Percentiles rank a stretch among this genome's conserved stretches.
Evolutionary conservation across 1,140 invertebrate species (phyloP).

Genomic region (Cydia amplana): DNA sequence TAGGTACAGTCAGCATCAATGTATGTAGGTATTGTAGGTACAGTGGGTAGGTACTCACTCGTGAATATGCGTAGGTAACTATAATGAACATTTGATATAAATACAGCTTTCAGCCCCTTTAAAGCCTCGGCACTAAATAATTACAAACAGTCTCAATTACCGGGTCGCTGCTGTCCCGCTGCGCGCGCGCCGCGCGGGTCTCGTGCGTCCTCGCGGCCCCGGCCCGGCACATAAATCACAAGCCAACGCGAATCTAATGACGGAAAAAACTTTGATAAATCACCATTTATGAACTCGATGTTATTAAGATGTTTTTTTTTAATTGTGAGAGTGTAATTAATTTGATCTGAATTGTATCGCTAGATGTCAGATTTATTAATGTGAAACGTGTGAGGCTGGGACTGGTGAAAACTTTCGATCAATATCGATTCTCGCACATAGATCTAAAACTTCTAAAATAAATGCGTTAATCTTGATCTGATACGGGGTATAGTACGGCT

Average conservation of each 20-base stretch:
- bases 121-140: not conserved
- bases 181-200: not conserved
- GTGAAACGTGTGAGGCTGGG: not conserved
- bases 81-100: not conserved
- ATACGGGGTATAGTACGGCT: too few relatives aligned
- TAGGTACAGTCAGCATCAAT: too few relatives aligned
- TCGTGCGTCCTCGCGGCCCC: conserved; percentile 1
- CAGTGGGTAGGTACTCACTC: not conserved
- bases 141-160: conserved; percentile 16
- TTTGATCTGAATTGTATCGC: conserved; percentile 24
- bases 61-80: not conserved
- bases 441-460: too few relatives aligned
- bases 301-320: conserved; percentile 25
- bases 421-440: not conserved
- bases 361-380: not conserved
- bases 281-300: conserved; percentile 17
- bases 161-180: not conserved
- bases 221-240: conserved; percentile 19
- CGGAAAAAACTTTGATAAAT: conserved; percentile 29
- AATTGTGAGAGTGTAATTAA: conserved; percentile 29
- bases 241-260: conserved; percentile 30
- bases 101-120: not conserved
- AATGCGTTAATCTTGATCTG: too few relatives aligned
- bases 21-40: too few relatives aligned
- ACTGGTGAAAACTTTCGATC: conserved; percentile 2